Conservation (phyloP, 2,888 invertebrate genomes). For the Oxycera nigricornis region DNA sequence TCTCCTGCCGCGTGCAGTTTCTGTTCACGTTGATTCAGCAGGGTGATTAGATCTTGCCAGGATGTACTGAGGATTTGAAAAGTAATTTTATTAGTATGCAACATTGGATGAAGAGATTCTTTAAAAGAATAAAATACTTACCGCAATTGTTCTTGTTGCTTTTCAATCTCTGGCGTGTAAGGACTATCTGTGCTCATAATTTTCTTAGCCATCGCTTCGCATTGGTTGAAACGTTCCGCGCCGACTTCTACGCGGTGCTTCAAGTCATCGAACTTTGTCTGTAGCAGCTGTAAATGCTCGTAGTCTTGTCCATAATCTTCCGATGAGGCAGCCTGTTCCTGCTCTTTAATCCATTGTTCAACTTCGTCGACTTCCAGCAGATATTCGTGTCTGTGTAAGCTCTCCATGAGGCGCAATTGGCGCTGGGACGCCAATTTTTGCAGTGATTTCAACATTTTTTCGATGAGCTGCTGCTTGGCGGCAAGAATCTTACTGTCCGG, state of each 20-base stretch:
- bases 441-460: slow-evolving; percentile 79
- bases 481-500: slow-evolving; percentile 83
- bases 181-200: slow-evolving; percentile 85
- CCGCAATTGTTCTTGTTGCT: slow-evolving; percentile 86
- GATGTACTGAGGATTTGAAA: slow-evolving; percentile 66
- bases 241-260: slow-evolving; percentile 90
- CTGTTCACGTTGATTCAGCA: slow-evolving; percentile 85
- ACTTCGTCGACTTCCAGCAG: slow-evolving; percentile 88
- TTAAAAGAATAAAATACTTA: no score
- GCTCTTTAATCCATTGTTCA: slow-evolving; percentile 91
- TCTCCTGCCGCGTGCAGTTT: slow-evolving; percentile 93
- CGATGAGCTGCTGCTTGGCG: slow-evolving; percentile 76
- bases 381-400: slow-evolving; percentile 89
- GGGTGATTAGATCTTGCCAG: slow-evolving; percentile 88
- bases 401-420: slow-evolving; percentile 88
- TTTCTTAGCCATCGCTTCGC: slow-evolving; percentile 88
- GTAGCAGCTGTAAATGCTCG: slow-evolving; percentile 83
- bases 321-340: slow-evolving; percentile 84
- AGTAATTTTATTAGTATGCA: not conserved
- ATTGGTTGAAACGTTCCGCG: slow-evolving; percentile 87
- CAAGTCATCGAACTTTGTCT: slow-evolving; percentile 91
- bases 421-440: slow-evolving; percentile 81
- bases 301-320: slow-evolving; percentile 96
- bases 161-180: slow-evolving; percentile 84
- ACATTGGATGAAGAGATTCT: not conserved